Conservation (phyloP, 2,888 invertebrate species). For the Thymelicus acteon region DNA sequence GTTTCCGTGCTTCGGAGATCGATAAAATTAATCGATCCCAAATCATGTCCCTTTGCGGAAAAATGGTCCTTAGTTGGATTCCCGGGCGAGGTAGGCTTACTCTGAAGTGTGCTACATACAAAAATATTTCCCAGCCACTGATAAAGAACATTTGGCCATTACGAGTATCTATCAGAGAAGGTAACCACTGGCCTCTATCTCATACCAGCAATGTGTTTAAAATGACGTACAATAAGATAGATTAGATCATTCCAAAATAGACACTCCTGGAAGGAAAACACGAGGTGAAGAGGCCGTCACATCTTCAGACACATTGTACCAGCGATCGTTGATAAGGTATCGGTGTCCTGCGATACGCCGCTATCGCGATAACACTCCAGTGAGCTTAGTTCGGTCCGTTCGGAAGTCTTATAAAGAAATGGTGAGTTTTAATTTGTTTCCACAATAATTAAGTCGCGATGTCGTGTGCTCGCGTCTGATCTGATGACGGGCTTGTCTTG, state of each 20-base stretch:
- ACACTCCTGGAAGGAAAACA: neutral
- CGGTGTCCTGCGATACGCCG: conserved; percentile 21
- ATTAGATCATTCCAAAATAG: conserved; percentile 19
- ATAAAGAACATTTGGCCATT: no score
- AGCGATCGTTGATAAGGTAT: conserved; percentile 24
- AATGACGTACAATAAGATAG: neutral
- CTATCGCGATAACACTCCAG: conserved; percentile 50
- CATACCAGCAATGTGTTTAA: neutral
- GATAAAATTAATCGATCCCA: no score
- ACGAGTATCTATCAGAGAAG: no score
- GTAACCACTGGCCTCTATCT: neutral
- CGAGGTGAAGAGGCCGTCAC: conserved; percentile 2
- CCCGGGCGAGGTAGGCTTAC: no score
- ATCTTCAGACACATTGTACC: conserved; percentile 13
- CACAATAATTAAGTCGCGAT: conserved; percentile 52
- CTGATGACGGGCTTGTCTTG: conserved; percentile 35
- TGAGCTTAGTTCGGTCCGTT: conserved; percentile 54
- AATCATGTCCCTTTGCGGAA: no score
- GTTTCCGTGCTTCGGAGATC: no score
- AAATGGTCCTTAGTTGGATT: no score
- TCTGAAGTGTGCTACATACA: no score
- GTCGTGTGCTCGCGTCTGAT: conserved; percentile 27
- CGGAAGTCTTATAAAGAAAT: conserved; percentile 64
- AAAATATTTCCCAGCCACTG: no score
- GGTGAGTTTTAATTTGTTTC: conserved; percentile 67